Evolutionary conservation across 2,113 vertebrate genomes (phyloP), one percentile per base, ranked within the genome.

Genomic region (Alligator mississippiensis): DNA sequence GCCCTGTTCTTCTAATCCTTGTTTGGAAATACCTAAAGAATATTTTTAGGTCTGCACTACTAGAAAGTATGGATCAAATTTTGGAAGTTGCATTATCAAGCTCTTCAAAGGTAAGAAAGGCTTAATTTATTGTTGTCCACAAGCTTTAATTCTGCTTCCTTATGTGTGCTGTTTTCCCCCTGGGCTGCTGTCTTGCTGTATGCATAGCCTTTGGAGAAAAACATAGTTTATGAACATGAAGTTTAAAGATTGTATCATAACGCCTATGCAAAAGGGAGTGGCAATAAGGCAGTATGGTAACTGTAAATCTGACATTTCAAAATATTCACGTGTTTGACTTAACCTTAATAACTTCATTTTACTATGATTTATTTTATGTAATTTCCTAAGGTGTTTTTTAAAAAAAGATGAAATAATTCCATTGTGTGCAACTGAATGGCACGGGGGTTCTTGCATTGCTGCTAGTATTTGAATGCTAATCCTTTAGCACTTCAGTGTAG

Each of bases 51-150:
- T 94, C 47, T 47, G 17, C 22, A 63, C 21, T 93, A 61, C 4
- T 34, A 63, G 1, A 57, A 78, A 77, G 66, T 62, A 4, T 2
- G 34, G 34, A 54, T 72, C 74, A 2, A 54, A n/a, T 47, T 82
- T 25, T 84, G 19, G 1, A 21, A 30, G 1, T 87, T 79, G 63
- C n/a, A 80, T 94, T 87, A 86, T 90, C 93, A 92, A 87, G 90
- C 87, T 68, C 16, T 79, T 63, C 62, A 85, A 86, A 94, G 38
- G 30, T 87, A 70, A 57, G 84, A 85, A 96, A 94, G 91, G 87
- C 84, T 90, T 61, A 85, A 92, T 91, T 89, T 95, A 63, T 75
- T 61, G 68, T n/a, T 94, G 54, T 94, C 90, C 78, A 30, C 88
- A 59, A 30, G 17, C 62, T n/a, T 90, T 90, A 94, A 89, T 91